Percentiles rank a stretch among this genome's conserved stretches.
Conservation (phyloP, 2,888 invertebrate genomes). For the Sesamia inferens region DNA sequence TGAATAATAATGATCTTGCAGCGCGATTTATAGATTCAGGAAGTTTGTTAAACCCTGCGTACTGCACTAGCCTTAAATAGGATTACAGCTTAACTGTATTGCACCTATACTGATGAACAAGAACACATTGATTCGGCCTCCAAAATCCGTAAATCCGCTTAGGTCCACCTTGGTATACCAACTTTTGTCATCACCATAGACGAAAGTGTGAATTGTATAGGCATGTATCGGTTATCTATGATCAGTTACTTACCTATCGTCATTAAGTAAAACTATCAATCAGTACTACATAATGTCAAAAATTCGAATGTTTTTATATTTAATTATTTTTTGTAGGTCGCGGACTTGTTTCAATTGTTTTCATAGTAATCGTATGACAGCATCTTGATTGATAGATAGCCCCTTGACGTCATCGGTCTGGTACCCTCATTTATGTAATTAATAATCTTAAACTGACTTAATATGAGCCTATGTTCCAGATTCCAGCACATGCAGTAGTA, state of each 20-base stretch:
- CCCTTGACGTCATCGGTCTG: too few relatives aligned
- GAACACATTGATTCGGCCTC: background rate
- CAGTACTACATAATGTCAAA: too few relatives aligned
- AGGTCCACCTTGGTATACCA: background rate
- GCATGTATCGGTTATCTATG: background rate
- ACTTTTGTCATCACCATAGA: background rate
- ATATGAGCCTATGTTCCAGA: background rate
- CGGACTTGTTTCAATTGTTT: too few relatives aligned
- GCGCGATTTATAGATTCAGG: slow-evolving; percentile 26
- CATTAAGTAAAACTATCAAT: too few relatives aligned
- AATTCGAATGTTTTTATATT: too few relatives aligned
- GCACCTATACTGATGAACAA: slow-evolving; percentile 23
- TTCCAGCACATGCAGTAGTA: background rate
- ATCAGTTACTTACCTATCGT: too few relatives aligned
- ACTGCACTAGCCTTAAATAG: background rate
- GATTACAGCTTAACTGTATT: slow-evolving; percentile 30
- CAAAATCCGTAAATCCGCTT: slow-evolving; percentile 40
- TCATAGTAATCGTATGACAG: too few relatives aligned
- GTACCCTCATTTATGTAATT: too few relatives aligned
- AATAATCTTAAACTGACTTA: too few relatives aligned
- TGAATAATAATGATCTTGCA: slow-evolving; percentile 25
- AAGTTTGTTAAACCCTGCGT: slow-evolving; percentile 4
- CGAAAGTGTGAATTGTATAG: background rate
- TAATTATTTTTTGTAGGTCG: too few relatives aligned
- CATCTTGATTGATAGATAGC: too few relatives aligned